Conservation (phyloP, 2,888 invertebrate species). For the Leptogaster cylindrica region DNA sequence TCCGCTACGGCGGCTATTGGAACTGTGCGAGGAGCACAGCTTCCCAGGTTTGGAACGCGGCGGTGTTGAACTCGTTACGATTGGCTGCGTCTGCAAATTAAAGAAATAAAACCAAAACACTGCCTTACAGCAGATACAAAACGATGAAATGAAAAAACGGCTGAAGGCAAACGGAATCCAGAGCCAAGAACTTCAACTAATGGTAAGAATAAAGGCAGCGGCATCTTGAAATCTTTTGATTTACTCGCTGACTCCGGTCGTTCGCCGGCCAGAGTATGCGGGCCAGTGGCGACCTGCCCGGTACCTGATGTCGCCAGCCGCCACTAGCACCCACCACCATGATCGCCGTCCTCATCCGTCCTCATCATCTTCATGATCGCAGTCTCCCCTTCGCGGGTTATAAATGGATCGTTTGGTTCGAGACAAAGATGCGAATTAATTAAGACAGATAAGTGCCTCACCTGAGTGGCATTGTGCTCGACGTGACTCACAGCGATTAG, state of each 20-base stretch:
- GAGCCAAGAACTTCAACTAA: conserved; percentile 1
- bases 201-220: not conserved
- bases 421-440: conserved; percentile 40
- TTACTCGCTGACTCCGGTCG: not conserved
- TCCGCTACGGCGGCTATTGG: conserved; percentile 16
- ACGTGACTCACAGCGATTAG: conserved; percentile 11
- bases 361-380: conserved; percentile 13
- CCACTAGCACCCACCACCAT: not conserved
- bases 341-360: not conserved
- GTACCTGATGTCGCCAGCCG: not conserved
- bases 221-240: conserved; percentile 15
- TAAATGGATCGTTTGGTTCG: conserved; percentile 26
- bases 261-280: not conserved
- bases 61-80: conserved; percentile 44
- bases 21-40: conserved; percentile 1
- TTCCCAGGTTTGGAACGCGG: conserved; percentile 9
- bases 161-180: not conserved
- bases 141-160: conserved; percentile 3
- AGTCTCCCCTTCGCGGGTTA: not conserved
- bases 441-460: conserved; percentile 10
- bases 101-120: conserved; percentile 41
- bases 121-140: conserved; percentile 15
- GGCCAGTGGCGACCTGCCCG: not conserved
- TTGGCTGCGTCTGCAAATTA: conserved; percentile 46
- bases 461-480: not conserved